phyloP scores from a whole-genome alignment of 1,140 invertebrate genomes.

The Trichonephila inaurata region DNA sequence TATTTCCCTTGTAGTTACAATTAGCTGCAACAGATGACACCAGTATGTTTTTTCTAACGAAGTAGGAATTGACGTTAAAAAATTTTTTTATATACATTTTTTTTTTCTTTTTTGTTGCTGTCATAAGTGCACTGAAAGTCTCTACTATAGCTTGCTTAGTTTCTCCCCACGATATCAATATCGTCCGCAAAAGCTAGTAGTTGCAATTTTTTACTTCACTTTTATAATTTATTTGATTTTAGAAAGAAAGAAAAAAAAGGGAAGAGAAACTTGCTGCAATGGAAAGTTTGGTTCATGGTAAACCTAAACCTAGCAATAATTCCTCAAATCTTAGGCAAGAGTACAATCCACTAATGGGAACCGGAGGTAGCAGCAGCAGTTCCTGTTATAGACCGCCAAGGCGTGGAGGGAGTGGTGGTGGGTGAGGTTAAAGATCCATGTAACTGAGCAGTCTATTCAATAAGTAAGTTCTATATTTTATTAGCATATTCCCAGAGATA shows the following conservation, averaged over 20 bases:
- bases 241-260: constrained; percentile 58
- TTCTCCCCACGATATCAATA: too few species aligned
- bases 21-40: too few species aligned
- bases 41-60: too few species aligned
- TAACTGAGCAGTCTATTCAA: not conserved
- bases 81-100: too few species aligned
- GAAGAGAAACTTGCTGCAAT: constrained; percentile 47
- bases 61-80: too few species aligned
- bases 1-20: too few species aligned
- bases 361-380: constrained; percentile 14
- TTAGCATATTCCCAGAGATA: too few species aligned
- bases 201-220: too few species aligned
- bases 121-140: too few species aligned
- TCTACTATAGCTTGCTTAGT: too few species aligned
- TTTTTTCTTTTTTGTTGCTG: too few species aligned
- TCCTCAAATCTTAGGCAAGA: not conserved
- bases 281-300: constrained; percentile 46
- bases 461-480: not conserved
- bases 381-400: constrained; percentile 47
- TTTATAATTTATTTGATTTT: not conserved
- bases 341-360: constrained; percentile 66
- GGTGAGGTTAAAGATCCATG: constrained; percentile 73
- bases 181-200: too few species aligned
- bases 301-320: constrained; percentile 34
- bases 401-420: constrained; percentile 20